Conservation (phyloP, 1,140 invertebrate genomes). For the Heliconius nattereri region DNA sequence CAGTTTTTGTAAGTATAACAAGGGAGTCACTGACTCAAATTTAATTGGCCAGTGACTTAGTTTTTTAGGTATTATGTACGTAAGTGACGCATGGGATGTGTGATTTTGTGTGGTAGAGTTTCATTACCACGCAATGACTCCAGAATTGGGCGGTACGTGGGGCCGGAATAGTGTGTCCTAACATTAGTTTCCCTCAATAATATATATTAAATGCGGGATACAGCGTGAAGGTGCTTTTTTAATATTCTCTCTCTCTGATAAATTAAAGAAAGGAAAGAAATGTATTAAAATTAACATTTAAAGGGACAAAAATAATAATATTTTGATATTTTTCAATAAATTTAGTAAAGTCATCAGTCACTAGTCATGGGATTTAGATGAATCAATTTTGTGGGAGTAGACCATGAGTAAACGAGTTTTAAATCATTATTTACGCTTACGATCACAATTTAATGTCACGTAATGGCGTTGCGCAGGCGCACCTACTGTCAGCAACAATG, state of each 20-base stretch:
- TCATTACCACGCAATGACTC: too few species aligned
- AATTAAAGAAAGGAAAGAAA: too few species aligned
- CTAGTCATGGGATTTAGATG: background rate
- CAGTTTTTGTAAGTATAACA: background rate
- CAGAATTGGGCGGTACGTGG: too few species aligned
- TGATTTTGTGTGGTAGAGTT: too few species aligned
- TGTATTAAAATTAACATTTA: too few species aligned
- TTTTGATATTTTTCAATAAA: background rate
- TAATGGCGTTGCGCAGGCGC: background rate
- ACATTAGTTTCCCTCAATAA: background rate
- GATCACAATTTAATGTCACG: background rate
- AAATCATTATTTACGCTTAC: conserved; percentile 1
- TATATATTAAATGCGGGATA: background rate
- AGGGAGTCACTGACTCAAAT: too few species aligned
- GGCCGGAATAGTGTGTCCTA: too few species aligned
- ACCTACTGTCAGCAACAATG: background rate
- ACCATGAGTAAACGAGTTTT: conserved; percentile 11
- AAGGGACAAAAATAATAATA: background rate
- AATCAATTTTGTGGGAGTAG: background rate
- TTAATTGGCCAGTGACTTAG: too few species aligned
- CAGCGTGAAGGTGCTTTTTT: too few species aligned
- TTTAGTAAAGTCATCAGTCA: background rate
- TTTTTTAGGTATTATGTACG: too few species aligned
- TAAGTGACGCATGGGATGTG: too few species aligned
- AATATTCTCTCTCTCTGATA: too few species aligned